Evolutionary conservation across 2,888 invertebrate species (phyloP), one percentile per base, ranked within the genome.

Genomic region (Conchocele bisecta): DNA sequence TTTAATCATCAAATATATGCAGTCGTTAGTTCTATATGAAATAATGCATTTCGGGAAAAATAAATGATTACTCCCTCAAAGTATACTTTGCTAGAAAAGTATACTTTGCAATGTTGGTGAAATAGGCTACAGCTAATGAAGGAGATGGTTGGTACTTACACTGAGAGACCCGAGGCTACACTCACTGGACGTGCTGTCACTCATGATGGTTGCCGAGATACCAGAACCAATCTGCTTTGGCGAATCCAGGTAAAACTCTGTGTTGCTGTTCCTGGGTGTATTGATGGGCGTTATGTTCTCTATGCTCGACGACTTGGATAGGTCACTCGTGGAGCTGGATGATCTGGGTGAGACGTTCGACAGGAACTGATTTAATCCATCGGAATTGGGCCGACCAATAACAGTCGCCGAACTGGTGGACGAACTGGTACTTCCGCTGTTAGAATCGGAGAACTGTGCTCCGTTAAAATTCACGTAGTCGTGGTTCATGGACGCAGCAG

Each of bases 211-310:
- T 5, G 83, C 82, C 6, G 83, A 83, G 20, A 71, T 65, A 46
- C 80, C 51, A 7, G 70, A 59, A 35, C 54, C 37, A 3, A 64
- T 48, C 17, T 26, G 33, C 54, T 56, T 69, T 28, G 56, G 50
- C 6, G 64, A 53, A n/a, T n/a, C n/a, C 35, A 46, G 37, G 46
- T 56, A 68, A 26, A 68, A 50, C 29, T 86, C 86, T 29, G 72
- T 79, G 61, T 87, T 86, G 56, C 86, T 86, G 79, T 86, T 86
- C 17, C 84, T 81, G 22, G 85, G 85, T 4, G 86, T 86, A 78
- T 86, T 86, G n/a, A 85, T 81, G 22, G 85, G 85, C 3, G 86
- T 86, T 6, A 81, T 77, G 46, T 82, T 83, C 48, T 83, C 87
- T 44, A 83, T 81, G 54, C 83, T 84, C 26, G 81, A 79, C 6